Evolutionary conservation across 2,888 invertebrate genomes (phyloP), one percentile per base, ranked within the genome.

Genomic region (Asteroscopus sphinx): DNA sequence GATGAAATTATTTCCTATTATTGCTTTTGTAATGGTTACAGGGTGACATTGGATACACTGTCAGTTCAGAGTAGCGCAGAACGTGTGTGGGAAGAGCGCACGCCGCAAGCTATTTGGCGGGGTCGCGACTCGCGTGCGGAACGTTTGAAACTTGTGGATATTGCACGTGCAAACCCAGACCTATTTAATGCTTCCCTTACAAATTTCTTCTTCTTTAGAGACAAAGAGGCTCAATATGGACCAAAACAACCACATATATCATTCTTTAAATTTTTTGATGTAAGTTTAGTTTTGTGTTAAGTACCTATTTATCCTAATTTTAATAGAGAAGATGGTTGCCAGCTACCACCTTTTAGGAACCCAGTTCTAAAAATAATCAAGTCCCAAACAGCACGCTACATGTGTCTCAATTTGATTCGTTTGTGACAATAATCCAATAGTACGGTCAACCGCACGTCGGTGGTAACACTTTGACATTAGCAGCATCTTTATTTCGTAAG

Each of bases 201-300:
- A 0, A 98, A 98, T 86, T 99, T 99, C 90, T 99, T 99, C 90
- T 99, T 99, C 94, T 99, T 98, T 83, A 96, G 96, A 68, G 96
- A 98, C 76, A 96, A 98, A 88, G 96, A 97, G 84, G 93, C 96
- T 15, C 95, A 96, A 81, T 98, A 98, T 93, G 99, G 99, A 0
- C 98, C 98, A 11, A 97, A 97, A 82, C 96, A 96, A 65, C 96
- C 96, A 13, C 97, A 97, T 79, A 95, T 98, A 63, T 98, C 98
- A 3, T 98, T 99, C 86, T 98, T 98, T 85, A 96, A 97, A 69
- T 99, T 99, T 90, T 99, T 99, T 87, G 96, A 98, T 95, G 99
- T 99, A 93, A 95, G 95, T 94, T 16, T 12, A 17, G 3, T 1
- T 21, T 21, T 21, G 21, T 21, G 6, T 6, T 21, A 21, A n/a